phyloP scores from a whole-genome alignment of 2,797 vertebrate species.

The Pantherophis alleghaniensis region DNA sequence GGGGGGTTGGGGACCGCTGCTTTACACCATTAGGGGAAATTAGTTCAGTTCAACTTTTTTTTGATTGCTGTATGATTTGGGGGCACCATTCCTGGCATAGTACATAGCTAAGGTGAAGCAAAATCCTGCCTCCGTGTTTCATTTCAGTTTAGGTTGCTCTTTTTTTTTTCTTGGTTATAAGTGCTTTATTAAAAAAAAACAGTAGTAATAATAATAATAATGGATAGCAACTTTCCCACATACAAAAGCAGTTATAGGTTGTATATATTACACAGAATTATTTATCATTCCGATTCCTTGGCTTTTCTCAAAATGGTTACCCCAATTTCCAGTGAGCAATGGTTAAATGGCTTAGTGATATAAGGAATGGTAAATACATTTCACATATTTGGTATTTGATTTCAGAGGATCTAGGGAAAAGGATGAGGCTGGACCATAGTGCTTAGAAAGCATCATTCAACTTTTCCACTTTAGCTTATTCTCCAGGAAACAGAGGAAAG shows the following conservation, averaged over 20 bases:
- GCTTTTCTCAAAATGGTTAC: conserved; percentile 70
- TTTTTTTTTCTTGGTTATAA: conserved; percentile 50
- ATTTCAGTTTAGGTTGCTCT: too few species aligned
- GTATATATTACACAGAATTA: conserved; percentile 75
- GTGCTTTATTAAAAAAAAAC: conserved; percentile 71
- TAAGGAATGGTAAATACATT: conserved; percentile 98
- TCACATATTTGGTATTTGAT: conserved; percentile 71
- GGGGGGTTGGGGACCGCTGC: neutral
- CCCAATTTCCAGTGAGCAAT: conserved; percentile 78
- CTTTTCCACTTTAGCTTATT: conserved; percentile 46
- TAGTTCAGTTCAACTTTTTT: neutral
- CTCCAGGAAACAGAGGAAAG: conserved; percentile 41
- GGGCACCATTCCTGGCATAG: neutral
- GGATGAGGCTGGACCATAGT: neutral
- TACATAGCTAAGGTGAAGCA: neutral
- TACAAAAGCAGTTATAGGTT: conserved; percentile 74
- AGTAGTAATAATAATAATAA: conserved; percentile 34
- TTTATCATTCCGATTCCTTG: conserved; percentile 64
- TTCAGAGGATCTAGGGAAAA: conserved; percentile 19
- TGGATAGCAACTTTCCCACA: conserved; percentile 67
- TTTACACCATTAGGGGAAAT: neutral
- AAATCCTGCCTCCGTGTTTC: neutral
- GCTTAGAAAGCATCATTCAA: conserved; percentile 37
- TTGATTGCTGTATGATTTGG: neutral
- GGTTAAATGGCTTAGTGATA: conserved; percentile 79